These are phyloP conservation scores for Drosophila sordidula DNA, from an alignment of 2,888 invertebrate genomes.

Conservation along the genomic window DNA sequence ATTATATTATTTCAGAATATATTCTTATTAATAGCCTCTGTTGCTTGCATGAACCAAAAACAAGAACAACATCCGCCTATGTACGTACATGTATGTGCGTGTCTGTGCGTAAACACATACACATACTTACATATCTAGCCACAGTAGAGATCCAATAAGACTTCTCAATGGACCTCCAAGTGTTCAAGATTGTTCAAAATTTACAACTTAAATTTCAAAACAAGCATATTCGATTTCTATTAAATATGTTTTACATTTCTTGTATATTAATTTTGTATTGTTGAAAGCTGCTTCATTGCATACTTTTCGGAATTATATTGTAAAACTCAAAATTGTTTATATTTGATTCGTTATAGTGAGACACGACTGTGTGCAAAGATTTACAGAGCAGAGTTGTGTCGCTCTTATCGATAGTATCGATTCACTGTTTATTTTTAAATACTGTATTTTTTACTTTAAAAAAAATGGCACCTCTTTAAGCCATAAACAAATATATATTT, in stretches of 20 bases:
- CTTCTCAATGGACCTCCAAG: not conserved
- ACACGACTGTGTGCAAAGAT: constrained; percentile 28
- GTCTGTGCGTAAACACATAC: constrained; percentile 53
- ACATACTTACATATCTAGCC: constrained; percentile 16
- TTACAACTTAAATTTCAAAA: not conserved
- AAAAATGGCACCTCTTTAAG: not conserved
- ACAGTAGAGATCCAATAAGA: constrained; percentile 27
- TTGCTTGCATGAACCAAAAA: constrained; percentile 73
- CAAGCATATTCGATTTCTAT: not conserved
- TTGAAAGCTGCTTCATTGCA: not conserved
- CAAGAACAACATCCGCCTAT: constrained; percentile 69
- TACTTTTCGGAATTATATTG: not conserved
- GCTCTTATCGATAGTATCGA: constrained; percentile 31
- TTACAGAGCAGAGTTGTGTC: constrained; percentile 27
- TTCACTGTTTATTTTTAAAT: constrained; percentile 4
- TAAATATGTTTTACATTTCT: accelerated
- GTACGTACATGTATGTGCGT: constrained; percentile 34
- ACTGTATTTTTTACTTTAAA: not conserved
- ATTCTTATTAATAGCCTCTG: constrained; percentile 74
- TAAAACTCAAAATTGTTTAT: not conserved
- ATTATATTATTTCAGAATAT: constrained; percentile 74
- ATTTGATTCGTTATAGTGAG: constrained; percentile 8
- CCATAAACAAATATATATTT: too few species aligned
- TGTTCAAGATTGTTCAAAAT: not conserved
- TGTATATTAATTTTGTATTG: not conserved